Base-by-base conservation (phyloP, 92 coral and sea anemone species). In the Porites rus region DNA sequence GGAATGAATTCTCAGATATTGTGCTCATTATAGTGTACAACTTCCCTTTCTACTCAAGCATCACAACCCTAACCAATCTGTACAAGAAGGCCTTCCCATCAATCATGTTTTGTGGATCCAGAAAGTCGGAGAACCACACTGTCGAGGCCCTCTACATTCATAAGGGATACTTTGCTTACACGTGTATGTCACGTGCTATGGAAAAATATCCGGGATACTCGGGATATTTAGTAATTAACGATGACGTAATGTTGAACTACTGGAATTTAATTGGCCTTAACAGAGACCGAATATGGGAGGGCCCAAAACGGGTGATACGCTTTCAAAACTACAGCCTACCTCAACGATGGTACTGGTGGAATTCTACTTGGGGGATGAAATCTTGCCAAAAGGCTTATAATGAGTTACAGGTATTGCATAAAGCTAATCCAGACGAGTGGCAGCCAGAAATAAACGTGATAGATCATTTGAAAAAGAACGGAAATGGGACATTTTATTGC, bases 271-370 rank as follows among this genome's bases (percentile, higher is more conserved):
- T 84, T 59, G 53, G 46, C 50, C 76, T 94, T 43, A 95, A 90
- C 72, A 79, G 90, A 25, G 81, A 66, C 10, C 88, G 72, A 65
- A 96, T 96, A 24, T 96, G 98, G 98, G 90, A 92, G 69, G 98
- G 98, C 12, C 98, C 98, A 0, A 94, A 77, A 51, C 86, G 62
- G 0, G 89, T 97, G 2, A 86, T 86, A 50, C 31, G 68, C 11
- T 92, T 89, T 43, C 69, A 71, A 11, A 92, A 93, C 51, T 89
- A 84, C 66, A 76, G 69, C 25, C 84, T 90, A 6, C 89, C 92
- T 6, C 66, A 66, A 9, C 81, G 84, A 65, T 96, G 98, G 98
- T 95, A 91, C 69, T 96, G 97, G 97, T 96, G 98, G 98, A 88
- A 87, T 19, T 84, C 94, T 0, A 82, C 91, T 0, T 94, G 97